A percentile compares a stretch with the other conserved stretches of the same genome.
Evolutionary conservation across 2,888 invertebrate species (phyloP).

Genomic region (Fissipunctia ypsillon): DNA sequence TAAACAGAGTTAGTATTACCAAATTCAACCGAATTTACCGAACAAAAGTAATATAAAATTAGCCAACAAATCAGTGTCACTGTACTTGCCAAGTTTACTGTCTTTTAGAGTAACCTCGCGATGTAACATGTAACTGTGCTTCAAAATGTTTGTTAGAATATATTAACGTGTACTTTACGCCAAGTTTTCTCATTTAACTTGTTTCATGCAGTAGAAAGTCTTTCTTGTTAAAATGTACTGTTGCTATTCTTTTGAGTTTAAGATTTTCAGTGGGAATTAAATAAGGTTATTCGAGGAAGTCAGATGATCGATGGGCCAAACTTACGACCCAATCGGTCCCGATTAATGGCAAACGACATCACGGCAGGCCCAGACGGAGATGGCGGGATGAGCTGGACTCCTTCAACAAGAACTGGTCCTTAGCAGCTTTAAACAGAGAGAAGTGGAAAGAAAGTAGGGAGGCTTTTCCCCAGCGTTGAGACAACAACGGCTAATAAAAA

Average conservation of each 20-base stretch:
- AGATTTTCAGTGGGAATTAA: conserved; percentile 11
- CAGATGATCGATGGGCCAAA: no score
- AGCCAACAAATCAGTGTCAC: conserved; percentile 36
- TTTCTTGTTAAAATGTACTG: conserved; percentile 31
- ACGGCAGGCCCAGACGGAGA: no score
- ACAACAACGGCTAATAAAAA: no score
- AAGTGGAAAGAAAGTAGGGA: no score
- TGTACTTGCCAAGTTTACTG: conserved; percentile 18
- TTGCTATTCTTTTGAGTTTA: conserved; percentile 21
- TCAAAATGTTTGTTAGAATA: conserved; percentile 46
- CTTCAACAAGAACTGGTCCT: no score
- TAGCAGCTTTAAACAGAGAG: no score
- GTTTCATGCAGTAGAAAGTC: conserved; percentile 13
- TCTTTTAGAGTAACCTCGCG: conserved; percentile 12
- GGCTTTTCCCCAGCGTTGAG: no score
- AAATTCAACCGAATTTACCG: background rate
- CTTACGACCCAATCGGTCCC: no score
- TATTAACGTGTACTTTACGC: conserved; percentile 34
- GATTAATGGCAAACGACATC: no score
- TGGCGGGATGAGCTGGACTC: no score
- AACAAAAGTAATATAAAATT: background rate
- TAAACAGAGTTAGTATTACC: background rate
- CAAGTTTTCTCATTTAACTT: conserved; percentile 63
- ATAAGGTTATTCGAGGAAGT: background rate
- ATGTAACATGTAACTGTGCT: conserved; percentile 29